These are phyloP conservation scores for Anguilla obscura DNA, from an alignment of 2,797 vertebrate species.

Conservation along the genomic window DNA sequence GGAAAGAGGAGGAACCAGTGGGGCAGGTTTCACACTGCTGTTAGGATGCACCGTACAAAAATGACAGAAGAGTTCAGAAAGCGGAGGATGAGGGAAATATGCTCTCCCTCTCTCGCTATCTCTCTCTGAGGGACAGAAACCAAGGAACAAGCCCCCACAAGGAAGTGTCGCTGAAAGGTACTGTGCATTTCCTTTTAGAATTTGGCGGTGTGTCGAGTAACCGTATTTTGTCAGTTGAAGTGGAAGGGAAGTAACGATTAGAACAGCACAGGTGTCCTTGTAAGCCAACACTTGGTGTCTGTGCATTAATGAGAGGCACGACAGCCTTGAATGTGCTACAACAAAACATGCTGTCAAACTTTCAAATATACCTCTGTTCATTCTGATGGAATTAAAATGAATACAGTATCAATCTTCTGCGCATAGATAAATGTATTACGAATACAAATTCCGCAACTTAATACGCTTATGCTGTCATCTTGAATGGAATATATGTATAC, in stretches of 20 bases:
- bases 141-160: neutral
- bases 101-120: constrained; percentile 5
- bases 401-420: neutral
- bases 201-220: constrained; percentile 31
- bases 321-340: neutral
- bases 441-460: neutral
- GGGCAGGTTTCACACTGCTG: constrained; percentile 68
- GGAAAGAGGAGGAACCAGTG: constrained; percentile 72
- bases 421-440: neutral
- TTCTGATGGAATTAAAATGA: neutral
- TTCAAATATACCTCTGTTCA: neutral
- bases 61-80: constrained; percentile 50
- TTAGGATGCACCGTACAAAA: constrained; percentile 67
- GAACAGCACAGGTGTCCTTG: constrained; percentile 68
- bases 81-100: constrained; percentile 9
- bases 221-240: constrained; percentile 48
- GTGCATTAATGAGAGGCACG: constrained; percentile 14
- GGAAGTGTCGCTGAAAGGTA: neutral
- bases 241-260: constrained; percentile 58
- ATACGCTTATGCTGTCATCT: neutral
- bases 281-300: constrained; percentile 66
- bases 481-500: neutral
- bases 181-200: constrained; percentile 26
- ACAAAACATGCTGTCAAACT: neutral
- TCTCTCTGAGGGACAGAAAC: neutral